phyloP scores from a whole-genome alignment of 2,797 vertebrate genomes.

The Halcyon leucocephala region DNA sequence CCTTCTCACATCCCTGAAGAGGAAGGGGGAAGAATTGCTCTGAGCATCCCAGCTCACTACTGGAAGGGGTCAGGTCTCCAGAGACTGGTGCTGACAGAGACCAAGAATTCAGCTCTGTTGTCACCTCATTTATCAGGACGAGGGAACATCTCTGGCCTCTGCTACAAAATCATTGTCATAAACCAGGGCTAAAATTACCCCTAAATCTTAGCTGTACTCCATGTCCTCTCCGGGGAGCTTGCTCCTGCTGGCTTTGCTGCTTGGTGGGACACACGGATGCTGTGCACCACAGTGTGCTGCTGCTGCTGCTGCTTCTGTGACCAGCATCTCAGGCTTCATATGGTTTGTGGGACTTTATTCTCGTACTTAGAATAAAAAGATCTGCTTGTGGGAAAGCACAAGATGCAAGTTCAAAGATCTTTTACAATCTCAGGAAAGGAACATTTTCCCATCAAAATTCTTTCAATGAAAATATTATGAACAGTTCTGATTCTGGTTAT shows the following conservation, averaged over 20 bases:
- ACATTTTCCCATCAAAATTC: background rate
- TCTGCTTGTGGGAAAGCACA: background rate
- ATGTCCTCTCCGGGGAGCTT: rapidly evolving
- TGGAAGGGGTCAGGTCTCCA: background rate
- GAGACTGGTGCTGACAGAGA: background rate
- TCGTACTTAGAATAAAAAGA: background rate
- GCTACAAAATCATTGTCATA: background rate
- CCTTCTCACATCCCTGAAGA: background rate
- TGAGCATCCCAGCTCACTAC: background rate
- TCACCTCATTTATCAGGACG: background rate
- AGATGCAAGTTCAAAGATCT: background rate
- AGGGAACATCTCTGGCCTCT: background rate
- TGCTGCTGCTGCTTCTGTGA: background rate
- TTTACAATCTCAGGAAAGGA: background rate
- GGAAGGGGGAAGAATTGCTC: background rate
- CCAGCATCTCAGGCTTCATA: background rate
- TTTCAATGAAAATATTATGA: background rate
- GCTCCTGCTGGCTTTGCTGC: background rate
- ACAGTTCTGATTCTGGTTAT: background rate
- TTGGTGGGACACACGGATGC: rapidly evolving
- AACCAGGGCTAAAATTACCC: background rate
- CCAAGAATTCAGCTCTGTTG: background rate
- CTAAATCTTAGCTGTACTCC: background rate
- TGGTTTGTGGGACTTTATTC: background rate
- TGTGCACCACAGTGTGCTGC: rapidly evolving